Conservation (phyloP, 2,113 vertebrate genomes). For the Phodopus roborovskii region DNA sequence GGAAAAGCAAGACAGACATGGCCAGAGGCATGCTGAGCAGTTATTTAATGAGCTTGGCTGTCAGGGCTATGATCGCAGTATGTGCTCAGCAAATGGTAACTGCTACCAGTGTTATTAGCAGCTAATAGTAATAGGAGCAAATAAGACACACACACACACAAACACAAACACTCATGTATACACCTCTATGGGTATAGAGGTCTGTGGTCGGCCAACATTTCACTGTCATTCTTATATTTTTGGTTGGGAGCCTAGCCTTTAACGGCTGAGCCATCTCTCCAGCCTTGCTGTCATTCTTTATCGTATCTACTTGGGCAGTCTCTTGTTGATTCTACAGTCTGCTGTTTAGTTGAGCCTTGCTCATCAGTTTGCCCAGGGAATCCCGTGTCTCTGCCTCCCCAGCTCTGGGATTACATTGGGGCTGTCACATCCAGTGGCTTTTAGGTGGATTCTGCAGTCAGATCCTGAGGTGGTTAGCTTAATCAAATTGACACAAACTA, state of each 20-base stretch:
- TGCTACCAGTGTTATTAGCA: not conserved
- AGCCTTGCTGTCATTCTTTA: not conserved
- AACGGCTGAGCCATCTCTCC: no score
- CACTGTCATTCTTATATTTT: no score
- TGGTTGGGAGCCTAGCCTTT: no score
- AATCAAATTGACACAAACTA: not conserved
- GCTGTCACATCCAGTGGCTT: not conserved
- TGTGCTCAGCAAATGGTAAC: not conserved
- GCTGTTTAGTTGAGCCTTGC: not conserved
- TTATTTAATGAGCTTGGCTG: not conserved
- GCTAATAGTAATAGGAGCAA: not conserved
- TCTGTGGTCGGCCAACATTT: not conserved
- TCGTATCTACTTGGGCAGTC: not conserved
- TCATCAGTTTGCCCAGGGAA: not conserved
- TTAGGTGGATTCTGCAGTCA: not conserved
- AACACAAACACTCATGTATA: not conserved
- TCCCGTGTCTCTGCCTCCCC: not conserved
- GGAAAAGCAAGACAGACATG: not conserved
- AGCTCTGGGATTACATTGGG: fast-evolving
- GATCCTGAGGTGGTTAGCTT: not conserved
- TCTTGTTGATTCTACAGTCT: not conserved
- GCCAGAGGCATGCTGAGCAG: not conserved
- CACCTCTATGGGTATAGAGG: not conserved
- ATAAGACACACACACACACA: not conserved
- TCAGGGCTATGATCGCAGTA: no score